Evolutionary conservation across 2,888 invertebrate genomes (phyloP).

Genomic region (Drosophila emarginata): DNA sequence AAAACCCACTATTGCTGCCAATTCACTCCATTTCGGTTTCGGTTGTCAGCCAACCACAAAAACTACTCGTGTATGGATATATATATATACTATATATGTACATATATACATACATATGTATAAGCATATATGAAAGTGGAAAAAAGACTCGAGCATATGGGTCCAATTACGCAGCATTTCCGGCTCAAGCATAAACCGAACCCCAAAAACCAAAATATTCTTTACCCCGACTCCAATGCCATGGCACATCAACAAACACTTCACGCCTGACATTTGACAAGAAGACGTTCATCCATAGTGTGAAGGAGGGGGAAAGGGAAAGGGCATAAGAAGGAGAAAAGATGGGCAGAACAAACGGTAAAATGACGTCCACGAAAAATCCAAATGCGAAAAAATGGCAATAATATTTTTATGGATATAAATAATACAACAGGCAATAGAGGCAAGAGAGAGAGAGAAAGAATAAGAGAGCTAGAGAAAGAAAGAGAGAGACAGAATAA

Average conservation of each 20-base stretch:
- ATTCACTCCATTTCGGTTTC: not conserved
- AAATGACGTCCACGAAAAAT: conserved; percentile 56
- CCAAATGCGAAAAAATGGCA: conserved; percentile 76
- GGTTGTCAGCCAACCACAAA: conserved; percentile 1
- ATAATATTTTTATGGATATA: conserved; percentile 76
- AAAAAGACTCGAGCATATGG: conserved; percentile 58
- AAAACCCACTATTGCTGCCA: not conserved
- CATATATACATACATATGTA: too few relatives aligned
- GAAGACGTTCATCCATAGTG: conserved; percentile 29
- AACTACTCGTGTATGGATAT: not conserved
- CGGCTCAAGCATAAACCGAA: conserved; percentile 47
- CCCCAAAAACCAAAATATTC: conserved; percentile 12
- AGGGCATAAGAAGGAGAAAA: not conserved
- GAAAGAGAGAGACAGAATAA: not conserved
- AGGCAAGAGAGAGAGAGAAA: not conserved
- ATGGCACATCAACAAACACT: conserved; percentile 73
- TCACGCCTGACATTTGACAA: conserved; percentile 77
- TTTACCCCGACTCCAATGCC: conserved; percentile 22
- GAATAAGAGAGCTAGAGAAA: not conserved
- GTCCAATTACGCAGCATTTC: conserved; percentile 75
- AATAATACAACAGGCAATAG: conserved; percentile 56
- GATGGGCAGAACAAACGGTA: not conserved
- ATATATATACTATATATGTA: not conserved
- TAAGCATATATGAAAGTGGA: too few relatives aligned
- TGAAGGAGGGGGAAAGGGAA: conserved; percentile 4